phyloP scores from a whole-genome alignment of 2,113 vertebrate species.

The Spea bombifrons region DNA sequence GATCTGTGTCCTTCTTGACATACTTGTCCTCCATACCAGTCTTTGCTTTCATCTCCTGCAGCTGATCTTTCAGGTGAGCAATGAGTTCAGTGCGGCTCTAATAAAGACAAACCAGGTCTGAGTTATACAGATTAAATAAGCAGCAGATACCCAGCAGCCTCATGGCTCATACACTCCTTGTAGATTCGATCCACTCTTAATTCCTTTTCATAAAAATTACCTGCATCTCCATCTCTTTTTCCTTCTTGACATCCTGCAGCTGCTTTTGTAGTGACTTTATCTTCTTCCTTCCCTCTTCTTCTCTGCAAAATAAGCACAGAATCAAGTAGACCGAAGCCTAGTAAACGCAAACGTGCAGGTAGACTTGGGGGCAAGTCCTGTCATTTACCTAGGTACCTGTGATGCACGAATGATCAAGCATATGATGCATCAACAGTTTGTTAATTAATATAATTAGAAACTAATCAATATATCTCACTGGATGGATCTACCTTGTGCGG shows the following conservation, averaged over 20 bases:
- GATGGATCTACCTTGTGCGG: too few relatives aligned
- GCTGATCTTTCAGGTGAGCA: constrained; percentile 66
- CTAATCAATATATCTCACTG: too few relatives aligned
- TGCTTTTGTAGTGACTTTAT: constrained; percentile 71
- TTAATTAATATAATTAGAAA: too few relatives aligned
- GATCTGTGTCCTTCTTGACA: constrained; percentile 63
- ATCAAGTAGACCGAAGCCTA: too few relatives aligned
- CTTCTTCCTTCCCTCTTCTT: constrained; percentile 67
- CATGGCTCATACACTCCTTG: too few relatives aligned
- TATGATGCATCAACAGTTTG: too few relatives aligned
- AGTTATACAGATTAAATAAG: neutral
- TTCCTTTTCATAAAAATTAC: constrained; percentile 55
- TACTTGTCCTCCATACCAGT: constrained; percentile 63
- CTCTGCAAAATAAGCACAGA: constrained; percentile 58
- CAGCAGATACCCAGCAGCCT: too few relatives aligned
- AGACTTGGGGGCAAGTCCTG: too few relatives aligned
- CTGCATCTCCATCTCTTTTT: constrained; percentile 70
- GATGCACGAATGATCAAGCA: too few relatives aligned
- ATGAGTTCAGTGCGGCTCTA: constrained; percentile 58
- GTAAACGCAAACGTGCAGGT: too few relatives aligned
- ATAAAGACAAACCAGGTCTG: neutral
- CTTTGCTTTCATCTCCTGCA: constrained; percentile 70
- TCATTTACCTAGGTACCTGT: too few relatives aligned
- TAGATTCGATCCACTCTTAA: too few relatives aligned
- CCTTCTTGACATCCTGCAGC: constrained; percentile 66